phyloP scores from a whole-genome alignment of 1,140 invertebrate genomes.

The Drosophila virilis region DNA sequence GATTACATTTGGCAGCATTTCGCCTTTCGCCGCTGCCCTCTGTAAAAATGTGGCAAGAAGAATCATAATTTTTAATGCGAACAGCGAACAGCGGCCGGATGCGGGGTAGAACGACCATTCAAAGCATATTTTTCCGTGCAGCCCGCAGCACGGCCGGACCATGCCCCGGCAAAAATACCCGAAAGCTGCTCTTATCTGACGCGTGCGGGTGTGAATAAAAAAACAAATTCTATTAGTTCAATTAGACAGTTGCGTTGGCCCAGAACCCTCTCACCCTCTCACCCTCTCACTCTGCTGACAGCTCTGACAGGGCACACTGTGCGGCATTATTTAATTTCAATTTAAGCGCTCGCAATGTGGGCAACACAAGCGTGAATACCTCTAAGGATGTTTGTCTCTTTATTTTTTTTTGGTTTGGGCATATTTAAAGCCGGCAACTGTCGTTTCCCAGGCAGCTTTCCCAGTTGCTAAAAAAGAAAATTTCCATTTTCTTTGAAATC shows the following conservation, averaged over 20 bases:
- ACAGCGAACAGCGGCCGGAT: slow-evolving; percentile 1
- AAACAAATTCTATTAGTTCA: slow-evolving; percentile 69
- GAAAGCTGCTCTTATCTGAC: slow-evolving; percentile 54
- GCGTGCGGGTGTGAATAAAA: slow-evolving; percentile 46
- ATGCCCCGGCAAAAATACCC: slow-evolving; percentile 8
- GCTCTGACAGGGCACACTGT: slow-evolving; percentile 11
- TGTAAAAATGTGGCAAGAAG: slow-evolving; percentile 30
- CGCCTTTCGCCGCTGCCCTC: slow-evolving; percentile 33
- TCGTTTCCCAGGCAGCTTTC: slow-evolving; percentile 38
- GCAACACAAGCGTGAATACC: background rate
- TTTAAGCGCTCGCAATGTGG: slow-evolving; percentile 16
- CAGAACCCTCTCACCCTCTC: background rate
- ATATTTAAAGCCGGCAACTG: slow-evolving; percentile 28
- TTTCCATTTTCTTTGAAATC: slow-evolving; percentile 13
- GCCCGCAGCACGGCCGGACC: slow-evolving; percentile 3
- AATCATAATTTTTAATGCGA: slow-evolving; percentile 51
- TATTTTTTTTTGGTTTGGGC: background rate
- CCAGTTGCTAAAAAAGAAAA: background rate
- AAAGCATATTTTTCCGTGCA: slow-evolving; percentile 34
- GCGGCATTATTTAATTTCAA: slow-evolving; percentile 39
- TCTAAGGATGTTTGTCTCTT: background rate
- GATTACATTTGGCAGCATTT: slow-evolving; percentile 66
- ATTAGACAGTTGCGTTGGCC: slow-evolving; percentile 55
- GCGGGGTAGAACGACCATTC: slow-evolving; percentile 4
- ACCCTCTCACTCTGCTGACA: background rate